phyloP scores from a whole-genome alignment of 2,888 invertebrate species.

The Acanthosepion lycidas region DNA sequence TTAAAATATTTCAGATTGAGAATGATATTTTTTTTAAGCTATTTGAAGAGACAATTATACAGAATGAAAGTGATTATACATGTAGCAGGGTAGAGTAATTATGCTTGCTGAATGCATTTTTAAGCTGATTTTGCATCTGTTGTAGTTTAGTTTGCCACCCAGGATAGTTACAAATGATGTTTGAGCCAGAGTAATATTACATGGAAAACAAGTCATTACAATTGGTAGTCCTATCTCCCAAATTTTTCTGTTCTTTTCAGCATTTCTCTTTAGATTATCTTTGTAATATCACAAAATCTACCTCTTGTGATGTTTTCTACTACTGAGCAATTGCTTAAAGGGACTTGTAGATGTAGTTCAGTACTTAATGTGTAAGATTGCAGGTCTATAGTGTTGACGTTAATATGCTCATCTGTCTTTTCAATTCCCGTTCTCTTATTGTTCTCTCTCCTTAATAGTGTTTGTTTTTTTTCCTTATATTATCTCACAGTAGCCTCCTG shows the following conservation, averaged over 20 bases:
- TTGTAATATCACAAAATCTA: not conserved
- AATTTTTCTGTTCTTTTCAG: not conserved
- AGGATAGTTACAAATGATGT: not conserved
- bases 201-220: not conserved
- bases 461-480: too few relatives aligned
- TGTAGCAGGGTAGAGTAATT: not conserved
- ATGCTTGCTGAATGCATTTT: not conserved
- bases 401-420: too few relatives aligned
- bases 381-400: not conserved
- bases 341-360: not conserved
- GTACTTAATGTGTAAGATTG: not conserved
- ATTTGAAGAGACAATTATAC: too few relatives aligned
- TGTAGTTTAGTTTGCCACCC: not conserved
- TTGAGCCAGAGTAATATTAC: not conserved
- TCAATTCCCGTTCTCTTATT: too few relatives aligned
- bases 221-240: not conserved
- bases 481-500: too few relatives aligned
- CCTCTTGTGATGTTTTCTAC: not conserved
- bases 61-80: too few relatives aligned
- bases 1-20: too few relatives aligned
- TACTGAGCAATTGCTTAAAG: not conserved
- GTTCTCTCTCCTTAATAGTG: too few relatives aligned
- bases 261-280: not conserved
- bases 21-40: too few relatives aligned
- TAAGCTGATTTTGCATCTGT: not conserved